Conservation (phyloP, 2,113 vertebrate genomes). For the Cebidichthys violaceus region DNA sequence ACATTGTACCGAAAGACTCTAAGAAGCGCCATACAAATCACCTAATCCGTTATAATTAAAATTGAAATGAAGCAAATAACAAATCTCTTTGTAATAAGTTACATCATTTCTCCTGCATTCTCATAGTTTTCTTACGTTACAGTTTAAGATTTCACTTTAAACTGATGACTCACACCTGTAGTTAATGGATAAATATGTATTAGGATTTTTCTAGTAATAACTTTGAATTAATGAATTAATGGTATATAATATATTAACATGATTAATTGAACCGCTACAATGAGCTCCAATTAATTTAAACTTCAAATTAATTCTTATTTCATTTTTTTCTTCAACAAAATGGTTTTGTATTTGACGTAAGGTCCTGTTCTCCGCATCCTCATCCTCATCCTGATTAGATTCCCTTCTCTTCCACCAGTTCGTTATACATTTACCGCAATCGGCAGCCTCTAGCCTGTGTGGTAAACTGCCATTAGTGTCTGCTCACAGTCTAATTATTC, state of each 20-base stretch:
- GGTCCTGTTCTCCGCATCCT: not conserved
- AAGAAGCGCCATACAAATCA: not conserved
- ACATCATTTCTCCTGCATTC: not conserved
- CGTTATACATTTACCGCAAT: slow-evolving; percentile 36
- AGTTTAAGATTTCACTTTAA: not conserved
- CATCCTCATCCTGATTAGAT: slow-evolving; percentile 29
- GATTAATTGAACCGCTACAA: not conserved
- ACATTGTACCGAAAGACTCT: not conserved
- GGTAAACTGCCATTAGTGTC: slow-evolving; percentile 63
- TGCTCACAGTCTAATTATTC: slow-evolving; percentile 64
- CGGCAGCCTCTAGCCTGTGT: slow-evolving; percentile 26
- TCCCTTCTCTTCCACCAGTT: slow-evolving; percentile 27
- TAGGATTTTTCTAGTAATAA: not conserved
- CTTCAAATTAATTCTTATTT: not conserved
- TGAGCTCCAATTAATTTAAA: not conserved
- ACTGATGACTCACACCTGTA: slow-evolving; percentile 1
- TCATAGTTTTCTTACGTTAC: not conserved
- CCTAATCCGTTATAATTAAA: not conserved
- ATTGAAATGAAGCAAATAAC: not conserved
- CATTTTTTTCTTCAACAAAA: slow-evolving; percentile 4
- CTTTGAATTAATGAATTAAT: not conserved
- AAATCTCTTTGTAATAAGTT: slow-evolving; percentile 3
- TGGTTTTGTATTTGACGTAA: slow-evolving; percentile 16
- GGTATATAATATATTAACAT: not conserved
- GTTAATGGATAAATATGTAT: not conserved